A percentile compares a stretch with the other conserved stretches of the same genome.
phyloP scores from a whole-genome alignment of 2,888 invertebrate genomes.

The Monochamus alternatus region DNA sequence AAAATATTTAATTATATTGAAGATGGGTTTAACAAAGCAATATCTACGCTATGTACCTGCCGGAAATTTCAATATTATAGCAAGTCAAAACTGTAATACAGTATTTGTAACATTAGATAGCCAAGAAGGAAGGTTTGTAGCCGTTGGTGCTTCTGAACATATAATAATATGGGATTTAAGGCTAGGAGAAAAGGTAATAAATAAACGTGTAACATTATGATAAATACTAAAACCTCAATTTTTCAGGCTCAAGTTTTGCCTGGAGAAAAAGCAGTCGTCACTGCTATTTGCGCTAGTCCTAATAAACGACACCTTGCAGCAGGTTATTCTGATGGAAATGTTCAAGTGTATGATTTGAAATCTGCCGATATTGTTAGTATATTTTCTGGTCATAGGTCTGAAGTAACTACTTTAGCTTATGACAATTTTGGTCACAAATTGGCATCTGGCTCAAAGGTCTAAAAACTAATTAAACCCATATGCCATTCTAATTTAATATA shows the following conservation, averaged over 20 bases:
- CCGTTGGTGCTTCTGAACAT: slow-evolving; percentile 95
- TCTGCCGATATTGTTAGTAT: slow-evolving; percentile 81
- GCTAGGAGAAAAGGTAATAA: slow-evolving; percentile 82
- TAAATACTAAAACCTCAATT: slow-evolving; percentile 20
- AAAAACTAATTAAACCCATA: background rate
- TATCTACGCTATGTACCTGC: slow-evolving; percentile 91
- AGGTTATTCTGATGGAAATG: slow-evolving; percentile 92
- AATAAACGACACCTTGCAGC: slow-evolving; percentile 88
- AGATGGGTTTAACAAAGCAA: slow-evolving; percentile 93
- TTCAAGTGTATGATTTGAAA: slow-evolving; percentile 87
- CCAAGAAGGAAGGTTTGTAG: slow-evolving; percentile 87
- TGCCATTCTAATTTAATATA: slow-evolving; percentile 1
- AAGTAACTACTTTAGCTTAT: slow-evolving; percentile 87
- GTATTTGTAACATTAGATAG: slow-evolving; percentile 85
- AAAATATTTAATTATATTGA: too few species aligned
- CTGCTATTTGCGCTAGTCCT: slow-evolving; percentile 83
- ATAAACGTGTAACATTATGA: too few species aligned
- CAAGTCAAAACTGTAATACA: slow-evolving; percentile 85
- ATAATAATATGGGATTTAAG: slow-evolving; percentile 95
- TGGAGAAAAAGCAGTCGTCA: slow-evolving; percentile 88
- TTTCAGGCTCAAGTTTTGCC: slow-evolving; percentile 82
- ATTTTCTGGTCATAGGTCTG: slow-evolving; percentile 89
- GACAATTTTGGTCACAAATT: slow-evolving; percentile 88
- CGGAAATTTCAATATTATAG: slow-evolving; percentile 91
- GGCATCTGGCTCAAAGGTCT: slow-evolving; percentile 90